Conservation (phyloP, 2,888 invertebrate species). For the Rosalia funebris region DNA sequence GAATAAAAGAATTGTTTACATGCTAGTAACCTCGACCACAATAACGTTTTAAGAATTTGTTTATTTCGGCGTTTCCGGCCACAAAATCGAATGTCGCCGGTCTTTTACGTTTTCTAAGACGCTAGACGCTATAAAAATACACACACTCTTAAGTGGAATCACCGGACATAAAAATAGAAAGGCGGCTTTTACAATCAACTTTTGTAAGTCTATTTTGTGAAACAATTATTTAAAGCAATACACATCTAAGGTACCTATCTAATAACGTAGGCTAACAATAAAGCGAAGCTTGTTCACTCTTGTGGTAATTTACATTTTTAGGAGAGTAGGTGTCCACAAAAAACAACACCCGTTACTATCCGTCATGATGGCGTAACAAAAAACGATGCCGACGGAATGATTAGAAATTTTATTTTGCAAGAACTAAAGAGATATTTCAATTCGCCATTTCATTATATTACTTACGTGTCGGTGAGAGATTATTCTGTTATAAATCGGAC, state of each 20-base stretch:
- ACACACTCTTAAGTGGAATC: neutral
- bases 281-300: neutral
- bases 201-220: too few relatives aligned
- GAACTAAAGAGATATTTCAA: too few relatives aligned
- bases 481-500: too few relatives aligned
- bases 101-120: neutral
- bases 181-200: neutral
- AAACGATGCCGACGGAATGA: neutral
- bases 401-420: neutral
- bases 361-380: neutral
- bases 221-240: too few relatives aligned
- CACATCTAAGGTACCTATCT: too few relatives aligned
- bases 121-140: neutral
- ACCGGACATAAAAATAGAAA: neutral
- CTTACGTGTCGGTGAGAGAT: too few relatives aligned
- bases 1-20: too few relatives aligned
- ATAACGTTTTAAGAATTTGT: neutral
- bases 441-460: too few relatives aligned
- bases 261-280: too few relatives aligned
- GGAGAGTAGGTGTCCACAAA: neutral
- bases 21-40: too few relatives aligned
- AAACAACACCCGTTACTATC: neutral
- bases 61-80: neutral
- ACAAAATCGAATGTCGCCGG: neutral
- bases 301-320: too few relatives aligned